Evolutionary conservation across 1,140 invertebrate species (phyloP).

Genomic region (Teleogryllus occipitalis): DNA sequence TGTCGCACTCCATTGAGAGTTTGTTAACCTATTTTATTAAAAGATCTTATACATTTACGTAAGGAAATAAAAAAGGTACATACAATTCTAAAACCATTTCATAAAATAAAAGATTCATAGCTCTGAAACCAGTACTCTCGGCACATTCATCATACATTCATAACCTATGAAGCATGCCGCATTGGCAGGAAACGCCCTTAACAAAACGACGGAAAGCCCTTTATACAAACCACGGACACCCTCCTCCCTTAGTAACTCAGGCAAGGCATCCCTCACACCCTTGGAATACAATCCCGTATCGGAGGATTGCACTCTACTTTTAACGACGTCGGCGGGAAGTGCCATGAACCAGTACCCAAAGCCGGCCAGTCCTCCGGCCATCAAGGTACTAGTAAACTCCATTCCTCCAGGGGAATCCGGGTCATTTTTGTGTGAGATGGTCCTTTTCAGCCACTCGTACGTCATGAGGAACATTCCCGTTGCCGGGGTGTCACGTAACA

Average conservation of each 20-base stretch:
- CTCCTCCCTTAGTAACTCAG: conserved; percentile 67
- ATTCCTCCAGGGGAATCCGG: conserved; percentile 30
- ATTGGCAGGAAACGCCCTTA: conserved; percentile 90
- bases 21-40: no score
- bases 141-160: conserved; percentile 37
- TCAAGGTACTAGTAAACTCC: conserved; percentile 38
- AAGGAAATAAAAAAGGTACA: no score
- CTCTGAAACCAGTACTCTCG: no score
- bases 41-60: no score
- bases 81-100: no score
- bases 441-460: conserved; percentile 53
- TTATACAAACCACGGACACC: conserved; percentile 72
- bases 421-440: conserved; percentile 35
- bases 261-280: conserved; percentile 78
- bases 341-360: conserved; percentile 59
- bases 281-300: conserved; percentile 77
- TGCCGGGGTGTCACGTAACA: conserved; percentile 52
- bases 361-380: conserved; percentile 61
- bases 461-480: conserved; percentile 58
- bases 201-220: conserved; percentile 77
- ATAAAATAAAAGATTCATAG: no score
- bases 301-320: conserved; percentile 65
- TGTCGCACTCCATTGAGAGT: no score
- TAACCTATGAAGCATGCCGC: conserved; percentile 86
- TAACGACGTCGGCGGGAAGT: conserved; percentile 59